Percentiles rank a stretch among this genome's conserved stretches.
Evolutionary conservation across 2,797 vertebrate species (phyloP).

Genomic region (Arrhamphus sclerolepis): DNA sequence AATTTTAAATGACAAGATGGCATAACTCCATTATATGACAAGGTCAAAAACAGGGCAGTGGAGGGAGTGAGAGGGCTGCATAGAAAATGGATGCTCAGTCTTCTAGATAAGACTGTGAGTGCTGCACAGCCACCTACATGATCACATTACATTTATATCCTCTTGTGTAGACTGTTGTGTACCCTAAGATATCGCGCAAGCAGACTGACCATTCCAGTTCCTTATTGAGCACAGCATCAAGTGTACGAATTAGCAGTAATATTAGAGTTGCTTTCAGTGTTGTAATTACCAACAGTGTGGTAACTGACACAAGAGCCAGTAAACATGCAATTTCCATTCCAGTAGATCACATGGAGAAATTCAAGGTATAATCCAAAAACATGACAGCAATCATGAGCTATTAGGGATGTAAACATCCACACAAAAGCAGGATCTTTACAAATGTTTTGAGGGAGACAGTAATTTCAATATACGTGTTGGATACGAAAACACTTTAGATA

Average conservation of each 20-base stretch:
- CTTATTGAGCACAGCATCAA: neutral
- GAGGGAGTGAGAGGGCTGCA: constrained; percentile 18
- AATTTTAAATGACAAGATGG: constrained; percentile 60
- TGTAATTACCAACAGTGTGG: neutral
- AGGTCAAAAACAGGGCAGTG: constrained; percentile 59
- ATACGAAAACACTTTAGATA: too few species aligned
- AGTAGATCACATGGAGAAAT: neutral
- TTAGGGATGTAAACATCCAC: too few species aligned
- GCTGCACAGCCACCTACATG: constrained; percentile 46
- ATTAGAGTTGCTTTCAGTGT: neutral
- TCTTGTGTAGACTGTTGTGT: constrained; percentile 28
- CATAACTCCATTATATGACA: constrained; percentile 66
- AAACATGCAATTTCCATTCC: neutral
- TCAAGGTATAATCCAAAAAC: neutral
- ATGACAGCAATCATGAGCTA: too few species aligned
- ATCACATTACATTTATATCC: constrained; percentile 61
- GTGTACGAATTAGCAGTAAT: neutral
- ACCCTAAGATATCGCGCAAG: constrained; percentile 19
- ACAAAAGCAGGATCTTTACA: too few species aligned
- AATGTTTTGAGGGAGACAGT: too few species aligned
- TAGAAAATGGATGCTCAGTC: constrained; percentile 56
- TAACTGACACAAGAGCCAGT: neutral
- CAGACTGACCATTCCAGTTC: constrained; percentile 15
- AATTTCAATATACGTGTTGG: too few species aligned
- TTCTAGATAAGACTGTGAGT: constrained; percentile 59